Conservation (phyloP, 1,140 invertebrate genomes). For the Araneus ventricosus region DNA sequence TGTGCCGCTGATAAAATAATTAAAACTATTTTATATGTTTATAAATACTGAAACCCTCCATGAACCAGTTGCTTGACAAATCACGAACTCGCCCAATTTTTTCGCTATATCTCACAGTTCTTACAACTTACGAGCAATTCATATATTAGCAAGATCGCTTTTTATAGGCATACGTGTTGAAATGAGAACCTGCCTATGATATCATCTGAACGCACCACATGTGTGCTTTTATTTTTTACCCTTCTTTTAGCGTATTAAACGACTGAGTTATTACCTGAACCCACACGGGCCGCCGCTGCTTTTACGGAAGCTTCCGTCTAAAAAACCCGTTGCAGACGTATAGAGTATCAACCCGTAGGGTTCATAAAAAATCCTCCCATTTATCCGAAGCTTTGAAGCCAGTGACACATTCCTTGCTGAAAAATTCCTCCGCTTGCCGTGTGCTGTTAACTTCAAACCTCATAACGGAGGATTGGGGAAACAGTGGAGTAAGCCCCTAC, state of each 20-base stretch:
- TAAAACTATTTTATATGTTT: constrained; percentile 17
- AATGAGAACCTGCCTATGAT: neutral
- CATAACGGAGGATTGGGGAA: neutral
- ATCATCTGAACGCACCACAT: neutral
- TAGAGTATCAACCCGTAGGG: neutral
- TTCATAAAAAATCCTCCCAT: neutral
- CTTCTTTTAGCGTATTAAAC: neutral
- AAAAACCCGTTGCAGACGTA: neutral
- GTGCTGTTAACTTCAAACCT: constrained; percentile 59
- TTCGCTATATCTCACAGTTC: neutral
- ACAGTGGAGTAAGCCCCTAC: neutral
- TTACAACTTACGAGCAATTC: neutral
- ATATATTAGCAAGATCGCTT: neutral
- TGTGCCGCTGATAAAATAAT: constrained; percentile 1
- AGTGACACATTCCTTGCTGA: constrained; percentile 56
- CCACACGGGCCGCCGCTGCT: neutral
- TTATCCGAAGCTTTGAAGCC: constrained; percentile 45
- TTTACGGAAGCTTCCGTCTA: neutral
- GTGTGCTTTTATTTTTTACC: neutral
- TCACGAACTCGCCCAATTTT: neutral
- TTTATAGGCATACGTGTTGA: neutral
- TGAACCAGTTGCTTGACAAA: neutral
- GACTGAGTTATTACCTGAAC: constrained; percentile 14
- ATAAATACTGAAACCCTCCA: neutral
- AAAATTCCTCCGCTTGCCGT: constrained; percentile 55